Evolutionary conservation across 30 jellyfish, hydroid and myxozoan species (phyloP).

Genomic region (Morbakka virulenta): DNA sequence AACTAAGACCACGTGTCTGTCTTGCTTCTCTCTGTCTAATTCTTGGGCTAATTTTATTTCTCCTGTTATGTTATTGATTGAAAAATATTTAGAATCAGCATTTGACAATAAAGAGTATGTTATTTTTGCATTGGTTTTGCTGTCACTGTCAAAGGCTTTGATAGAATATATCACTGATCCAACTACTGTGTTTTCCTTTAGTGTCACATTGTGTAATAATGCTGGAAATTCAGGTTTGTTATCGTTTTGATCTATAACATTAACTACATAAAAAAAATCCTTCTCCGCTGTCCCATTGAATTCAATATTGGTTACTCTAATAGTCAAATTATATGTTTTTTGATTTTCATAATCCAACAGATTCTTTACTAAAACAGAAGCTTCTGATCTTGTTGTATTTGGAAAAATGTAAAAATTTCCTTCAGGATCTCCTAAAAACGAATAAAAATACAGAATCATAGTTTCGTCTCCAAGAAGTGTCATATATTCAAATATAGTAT

Average conservation of each 20-base stretch:
- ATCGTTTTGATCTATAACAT: constrained; percentile 51
- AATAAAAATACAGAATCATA: background rate
- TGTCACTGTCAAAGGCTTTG: constrained; percentile 58
- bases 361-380: background rate
- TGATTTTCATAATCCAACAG: constrained; percentile 65
- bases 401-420: constrained; percentile 28
- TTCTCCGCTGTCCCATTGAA: constrained; percentile 33
- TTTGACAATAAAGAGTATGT: constrained; percentile 19
- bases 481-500: no score
- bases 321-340: constrained; percentile 41
- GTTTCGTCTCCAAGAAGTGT: no score
- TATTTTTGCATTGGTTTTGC: constrained; percentile 56
- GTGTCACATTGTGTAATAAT: background rate
- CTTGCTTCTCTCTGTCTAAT: background rate
- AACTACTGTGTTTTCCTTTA: constrained; percentile 26
- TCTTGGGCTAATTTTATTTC: background rate
- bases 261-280: background rate
- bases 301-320: constrained; percentile 63
- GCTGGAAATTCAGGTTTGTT: constrained; percentile 50
- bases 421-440: constrained; percentile 25
- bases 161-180: constrained; percentile 10
- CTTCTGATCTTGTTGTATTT: constrained; percentile 21
- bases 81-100: constrained; percentile 23
- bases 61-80: constrained; percentile 33
- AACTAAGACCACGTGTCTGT: constrained; percentile 23